Percentiles rank a stretch among this genome's conserved stretches.
Evolutionary conservation across 2,113 vertebrate species (phyloP).

Genomic region (Hippocampus zosterae): DNA sequence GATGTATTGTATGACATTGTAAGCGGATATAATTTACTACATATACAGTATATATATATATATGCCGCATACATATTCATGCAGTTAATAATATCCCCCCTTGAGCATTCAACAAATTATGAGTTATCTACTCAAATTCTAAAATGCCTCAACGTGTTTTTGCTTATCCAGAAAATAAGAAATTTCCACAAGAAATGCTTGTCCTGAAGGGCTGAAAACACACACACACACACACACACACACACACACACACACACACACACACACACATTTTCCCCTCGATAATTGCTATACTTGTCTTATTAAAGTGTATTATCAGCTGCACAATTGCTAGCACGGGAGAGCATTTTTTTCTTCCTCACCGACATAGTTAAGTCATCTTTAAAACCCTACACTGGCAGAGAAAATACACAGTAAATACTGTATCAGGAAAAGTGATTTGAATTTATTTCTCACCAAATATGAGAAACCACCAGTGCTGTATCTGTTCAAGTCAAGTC

Average conservation of each 20-base stretch:
- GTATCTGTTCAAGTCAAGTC: background rate
- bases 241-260: background rate
- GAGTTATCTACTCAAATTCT: slow-evolving; percentile 59
- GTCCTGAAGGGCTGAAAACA: slow-evolving; percentile 36
- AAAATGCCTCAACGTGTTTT: slow-evolving; percentile 64
- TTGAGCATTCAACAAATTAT: slow-evolving; percentile 54
- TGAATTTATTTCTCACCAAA: background rate
- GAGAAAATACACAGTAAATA: background rate
- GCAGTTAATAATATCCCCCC: slow-evolving; percentile 56
- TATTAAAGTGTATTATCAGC: slow-evolving; percentile 19
- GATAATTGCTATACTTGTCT: slow-evolving; percentile 38
- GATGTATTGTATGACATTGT: no score
- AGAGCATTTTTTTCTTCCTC: background rate
- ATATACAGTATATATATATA: slow-evolving; percentile 49
- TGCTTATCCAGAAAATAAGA: slow-evolving; percentile 51
- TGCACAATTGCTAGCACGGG: slow-evolving; percentile 24
- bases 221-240: background rate
- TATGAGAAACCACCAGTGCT: background rate
- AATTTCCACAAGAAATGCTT: slow-evolving; percentile 59
- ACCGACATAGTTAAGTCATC: background rate
- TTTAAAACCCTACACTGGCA: background rate
- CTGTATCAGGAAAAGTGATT: background rate
- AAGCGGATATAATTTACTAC: no score
- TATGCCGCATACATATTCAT: slow-evolving; percentile 64
- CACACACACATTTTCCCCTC: slow-evolving; percentile 13